A percentile compares a stretch with the other conserved stretches of the same genome.
These are phyloP conservation scores for Mycteria americana DNA, from an alignment of 2,797 vertebrate species.

Conservation along the genomic window DNA sequence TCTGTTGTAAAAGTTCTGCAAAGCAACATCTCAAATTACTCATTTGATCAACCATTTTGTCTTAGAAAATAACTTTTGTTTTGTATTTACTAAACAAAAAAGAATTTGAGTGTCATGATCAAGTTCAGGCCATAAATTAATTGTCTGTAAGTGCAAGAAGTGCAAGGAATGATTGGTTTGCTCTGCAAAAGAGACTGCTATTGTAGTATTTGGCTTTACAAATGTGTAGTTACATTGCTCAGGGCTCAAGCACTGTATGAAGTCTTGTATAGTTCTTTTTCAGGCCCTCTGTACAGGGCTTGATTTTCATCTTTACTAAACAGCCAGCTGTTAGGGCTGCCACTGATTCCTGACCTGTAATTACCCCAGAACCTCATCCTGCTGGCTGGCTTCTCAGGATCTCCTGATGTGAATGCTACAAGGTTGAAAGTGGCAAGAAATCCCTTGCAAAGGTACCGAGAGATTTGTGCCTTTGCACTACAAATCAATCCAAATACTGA, in stretches of 20 bases:
- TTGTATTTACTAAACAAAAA: background rate
- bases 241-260: background rate
- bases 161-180: background rate
- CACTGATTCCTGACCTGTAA: conserved; percentile 13
- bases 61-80: background rate
- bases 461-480: background rate
- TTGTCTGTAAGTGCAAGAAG: background rate
- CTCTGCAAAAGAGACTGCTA: background rate
- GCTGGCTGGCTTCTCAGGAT: background rate
- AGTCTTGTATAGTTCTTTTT: background rate
- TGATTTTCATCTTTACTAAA: conserved; percentile 7
- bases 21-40: background rate
- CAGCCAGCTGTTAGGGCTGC: conserved; percentile 6
- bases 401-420: background rate
- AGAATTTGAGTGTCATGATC: background rate
- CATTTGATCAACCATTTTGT: background rate
- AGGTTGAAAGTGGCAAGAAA: conserved; percentile 7
- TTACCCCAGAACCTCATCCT: conserved; percentile 5
- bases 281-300: background rate
- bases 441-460: background rate
- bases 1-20: background rate
- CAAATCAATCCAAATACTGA: background rate
- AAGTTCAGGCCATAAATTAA: background rate
- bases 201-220: background rate
- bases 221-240: background rate